phyloP scores from a whole-genome alignment of 2,113 vertebrate genomes.

The Alaudala cheleensis region DNA sequence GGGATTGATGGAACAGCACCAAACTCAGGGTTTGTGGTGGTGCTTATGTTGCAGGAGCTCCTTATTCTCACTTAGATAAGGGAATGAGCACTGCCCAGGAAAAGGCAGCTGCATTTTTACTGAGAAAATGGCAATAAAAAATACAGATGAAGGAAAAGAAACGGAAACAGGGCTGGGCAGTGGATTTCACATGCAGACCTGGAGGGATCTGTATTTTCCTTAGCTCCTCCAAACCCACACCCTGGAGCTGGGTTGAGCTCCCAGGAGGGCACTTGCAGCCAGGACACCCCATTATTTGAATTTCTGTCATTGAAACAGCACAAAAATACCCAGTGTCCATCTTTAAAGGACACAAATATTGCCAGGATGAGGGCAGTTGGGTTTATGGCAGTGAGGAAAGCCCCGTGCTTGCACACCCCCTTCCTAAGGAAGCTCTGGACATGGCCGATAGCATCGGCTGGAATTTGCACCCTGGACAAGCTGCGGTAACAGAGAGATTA shows the following conservation, averaged over 20 bases:
- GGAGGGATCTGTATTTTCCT: too few relatives aligned
- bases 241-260: too few relatives aligned
- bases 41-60: neutral
- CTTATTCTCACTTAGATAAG: neutral
- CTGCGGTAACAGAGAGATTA: fast-evolving
- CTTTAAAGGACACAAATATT: neutral
- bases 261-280: too few relatives aligned
- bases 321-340: neutral
- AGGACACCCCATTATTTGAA: neutral
- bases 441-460: fast-evolving
- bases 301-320: neutral
- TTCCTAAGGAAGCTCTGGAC: neutral
- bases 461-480: neutral
- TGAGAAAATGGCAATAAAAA: neutral
- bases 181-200: too few relatives aligned
- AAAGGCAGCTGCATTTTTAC: neutral
- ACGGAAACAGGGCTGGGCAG: too few relatives aligned
- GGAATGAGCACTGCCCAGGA: neutral
- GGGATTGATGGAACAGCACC: neutral
- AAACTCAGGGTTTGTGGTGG: neutral
- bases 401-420: neutral
- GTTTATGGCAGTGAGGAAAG: neutral
- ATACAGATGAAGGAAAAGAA: neutral
- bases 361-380: neutral
- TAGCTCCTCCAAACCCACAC: too few relatives aligned